These are phyloP conservation scores for Melopsittacus undulatus DNA, from an alignment of 2,797 vertebrate species.

Conservation along the genomic window DNA sequence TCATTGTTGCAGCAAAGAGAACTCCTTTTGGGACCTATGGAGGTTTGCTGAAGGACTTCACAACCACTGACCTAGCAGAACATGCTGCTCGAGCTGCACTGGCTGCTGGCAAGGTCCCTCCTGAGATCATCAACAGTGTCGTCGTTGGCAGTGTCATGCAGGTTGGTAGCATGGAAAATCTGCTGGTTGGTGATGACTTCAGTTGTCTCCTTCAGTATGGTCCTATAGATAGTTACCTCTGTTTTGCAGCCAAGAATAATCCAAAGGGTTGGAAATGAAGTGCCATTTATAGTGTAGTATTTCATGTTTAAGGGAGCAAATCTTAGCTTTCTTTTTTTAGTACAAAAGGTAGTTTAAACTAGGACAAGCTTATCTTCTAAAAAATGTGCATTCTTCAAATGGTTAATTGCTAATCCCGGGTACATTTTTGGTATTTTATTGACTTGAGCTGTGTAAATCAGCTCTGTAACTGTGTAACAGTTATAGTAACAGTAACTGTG, in stretches of 20 bases:
- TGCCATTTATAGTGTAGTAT: background rate
- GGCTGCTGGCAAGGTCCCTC: constrained; percentile 85
- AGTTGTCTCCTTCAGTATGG: fast-evolving
- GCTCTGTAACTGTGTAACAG: too few relatives aligned
- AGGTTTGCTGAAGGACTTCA: constrained; percentile 89
- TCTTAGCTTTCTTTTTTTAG: background rate
- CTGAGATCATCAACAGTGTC: constrained; percentile 90
- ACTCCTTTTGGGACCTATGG: constrained; percentile 94
- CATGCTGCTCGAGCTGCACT: constrained; percentile 89
- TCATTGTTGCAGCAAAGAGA: constrained; percentile 93
- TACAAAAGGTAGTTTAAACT: background rate
- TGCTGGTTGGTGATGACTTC: background rate
- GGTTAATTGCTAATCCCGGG: background rate
- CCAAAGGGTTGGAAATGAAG: background rate
- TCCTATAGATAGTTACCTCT: background rate
- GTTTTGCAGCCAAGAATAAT: background rate
- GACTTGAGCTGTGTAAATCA: fast-evolving
- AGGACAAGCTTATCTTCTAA: background rate
- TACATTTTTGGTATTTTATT: fast-evolving
- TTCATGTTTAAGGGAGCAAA: background rate
- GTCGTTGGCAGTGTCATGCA: constrained; percentile 92
- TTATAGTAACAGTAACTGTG: too few relatives aligned
- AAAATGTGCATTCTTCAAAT: background rate
- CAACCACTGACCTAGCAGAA: constrained; percentile 88
- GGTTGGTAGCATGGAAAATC: constrained; percentile 72